phyloP scores from a whole-genome alignment of 2,797 vertebrate species.

The Sebastes nivosus region DNA sequence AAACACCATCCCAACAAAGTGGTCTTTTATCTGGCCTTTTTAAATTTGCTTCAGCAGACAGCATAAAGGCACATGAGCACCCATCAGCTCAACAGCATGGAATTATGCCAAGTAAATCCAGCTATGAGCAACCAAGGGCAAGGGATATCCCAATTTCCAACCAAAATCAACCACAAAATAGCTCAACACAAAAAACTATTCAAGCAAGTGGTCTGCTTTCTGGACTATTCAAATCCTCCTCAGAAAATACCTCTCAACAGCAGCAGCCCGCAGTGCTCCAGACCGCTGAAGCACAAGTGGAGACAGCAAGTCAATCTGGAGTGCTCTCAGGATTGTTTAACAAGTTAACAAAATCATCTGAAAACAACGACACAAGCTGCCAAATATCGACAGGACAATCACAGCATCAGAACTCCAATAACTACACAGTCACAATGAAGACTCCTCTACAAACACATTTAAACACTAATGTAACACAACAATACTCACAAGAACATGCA shows the following conservation, averaged over 20 bases:
- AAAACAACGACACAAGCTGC: constrained; percentile 53
- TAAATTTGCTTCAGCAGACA: constrained; percentile 86
- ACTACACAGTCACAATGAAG: constrained; percentile 22
- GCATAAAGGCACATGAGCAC: constrained; percentile 56
- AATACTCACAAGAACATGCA: constrained; percentile 54
- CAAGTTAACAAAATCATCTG: constrained; percentile 75
- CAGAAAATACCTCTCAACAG: constrained; percentile 63
- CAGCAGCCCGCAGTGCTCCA: constrained; percentile 40
- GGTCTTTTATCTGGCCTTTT: constrained; percentile 77
- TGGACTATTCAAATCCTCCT: constrained; percentile 78
- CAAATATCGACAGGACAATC: constrained; percentile 44
- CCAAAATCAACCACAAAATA: constrained; percentile 45
- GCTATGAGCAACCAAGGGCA: constrained; percentile 44
- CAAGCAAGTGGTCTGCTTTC: constrained; percentile 77
- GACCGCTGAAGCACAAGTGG: constrained; percentile 27
- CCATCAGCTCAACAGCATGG: constrained; percentile 44
- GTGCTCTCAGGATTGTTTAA: constrained; percentile 77
- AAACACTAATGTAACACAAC: constrained; percentile 31
- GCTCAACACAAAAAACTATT: constrained; percentile 50
- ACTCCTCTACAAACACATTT: constrained; percentile 38
- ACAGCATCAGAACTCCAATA: constrained; percentile 32
- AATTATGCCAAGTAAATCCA: constrained; percentile 52
- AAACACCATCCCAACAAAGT: constrained; percentile 65
- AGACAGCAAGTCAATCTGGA: constrained; percentile 59
- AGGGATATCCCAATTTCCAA: constrained; percentile 20